Percentiles rank a stretch among this genome's conserved stretches.
Conservation (phyloP, 2,888 invertebrate genomes). For the Hydraecia micacea region DNA sequence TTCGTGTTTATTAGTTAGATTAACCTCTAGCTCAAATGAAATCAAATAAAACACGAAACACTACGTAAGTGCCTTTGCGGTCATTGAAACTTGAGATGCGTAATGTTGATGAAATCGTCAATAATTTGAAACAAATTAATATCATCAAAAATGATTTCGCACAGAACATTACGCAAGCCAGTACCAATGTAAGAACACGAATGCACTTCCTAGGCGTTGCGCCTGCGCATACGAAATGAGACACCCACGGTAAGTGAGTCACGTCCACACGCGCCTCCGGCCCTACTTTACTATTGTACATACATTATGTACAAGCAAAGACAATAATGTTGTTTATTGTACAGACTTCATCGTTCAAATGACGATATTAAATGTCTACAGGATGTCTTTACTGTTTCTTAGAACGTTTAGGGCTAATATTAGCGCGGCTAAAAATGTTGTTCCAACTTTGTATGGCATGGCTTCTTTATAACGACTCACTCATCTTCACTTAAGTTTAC, state of each 20-base stretch:
- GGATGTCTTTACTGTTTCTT: slow-evolving; percentile 75
- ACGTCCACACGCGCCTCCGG: slow-evolving; percentile 70
- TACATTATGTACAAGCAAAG: slow-evolving; percentile 68
- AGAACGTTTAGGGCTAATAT: slow-evolving; percentile 66
- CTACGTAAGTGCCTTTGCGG: slow-evolving; percentile 22
- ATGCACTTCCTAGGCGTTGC: slow-evolving; percentile 85
- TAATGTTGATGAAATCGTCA: slow-evolving; percentile 20
- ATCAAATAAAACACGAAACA: slow-evolving; percentile 51
- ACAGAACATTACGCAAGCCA: slow-evolving; percentile 70
- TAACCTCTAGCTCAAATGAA: slow-evolving; percentile 55
- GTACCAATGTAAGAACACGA: slow-evolving; percentile 72
- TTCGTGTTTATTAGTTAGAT: slow-evolving; percentile 42
- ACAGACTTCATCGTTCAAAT: slow-evolving; percentile 68
- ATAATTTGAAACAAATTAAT: slow-evolving; percentile 24
- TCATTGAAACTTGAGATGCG: slow-evolving; percentile 38
- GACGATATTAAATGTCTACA: slow-evolving; percentile 72
- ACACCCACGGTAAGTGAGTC: slow-evolving; percentile 83
- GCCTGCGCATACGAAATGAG: slow-evolving; percentile 82
- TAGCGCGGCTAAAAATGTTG: slow-evolving; percentile 55
- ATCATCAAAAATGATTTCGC: slow-evolving; percentile 65
- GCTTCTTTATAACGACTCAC: slow-evolving; percentile 45
- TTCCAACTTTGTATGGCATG: slow-evolving; percentile 49
- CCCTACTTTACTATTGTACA: slow-evolving; percentile 66
- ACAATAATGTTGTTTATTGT: slow-evolving; percentile 74
- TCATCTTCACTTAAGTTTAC: slow-evolving; percentile 47